Base-by-base conservation (phyloP, 2,797 vertebrate genomes). In the Eutrigla gurnardus region DNA sequence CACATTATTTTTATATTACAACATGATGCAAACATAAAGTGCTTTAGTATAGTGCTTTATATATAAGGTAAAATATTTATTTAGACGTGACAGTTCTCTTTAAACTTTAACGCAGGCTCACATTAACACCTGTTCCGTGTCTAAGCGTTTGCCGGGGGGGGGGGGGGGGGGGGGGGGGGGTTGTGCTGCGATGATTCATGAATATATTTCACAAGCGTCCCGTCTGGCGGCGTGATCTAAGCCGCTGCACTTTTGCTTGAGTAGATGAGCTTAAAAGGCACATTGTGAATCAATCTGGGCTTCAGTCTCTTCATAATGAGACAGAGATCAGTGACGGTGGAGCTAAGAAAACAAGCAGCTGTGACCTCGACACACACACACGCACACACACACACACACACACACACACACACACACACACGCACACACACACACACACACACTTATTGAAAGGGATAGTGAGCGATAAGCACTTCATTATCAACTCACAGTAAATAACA, bases 381-480 rank as follows among this genome's bases (percentile, higher is more conserved):
- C 37, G 46, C n/a, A 39, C 33, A 25, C 2, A 52, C 46, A 18
- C 42, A 53, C 37, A 52, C n/a, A 39, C 33, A 25, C 2, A 52
- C 46, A 13, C 7, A 3, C 36, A 42, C 57, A 59, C 47, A 18
- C 42, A 58, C 37, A 52, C n/a, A 39, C 33, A 25, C 2, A 52
- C 46, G 17, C 25, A 37, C 53, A 73, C 70, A n/a, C n/a, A 52
- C n/a, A 39, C 33, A 25, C 2, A 52, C 46, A 18, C 25, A 37
- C 53, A 73, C 70, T 72, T 61, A 83, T 77, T 83, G 71, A 86
- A 86, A 83, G 63, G 39, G 59, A 76, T 25, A 25, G 62, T 54
- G 55, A 77, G 69, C 33, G 77, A 86, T 87, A 86, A 90, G 70
- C 57, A 57, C 68, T 61, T 80, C 71, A 84, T 87, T 85, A 85